These are phyloP conservation scores for Phocides pigmalion DNA, from an alignment of 1,140 invertebrate species.

Conservation along the genomic window DNA sequence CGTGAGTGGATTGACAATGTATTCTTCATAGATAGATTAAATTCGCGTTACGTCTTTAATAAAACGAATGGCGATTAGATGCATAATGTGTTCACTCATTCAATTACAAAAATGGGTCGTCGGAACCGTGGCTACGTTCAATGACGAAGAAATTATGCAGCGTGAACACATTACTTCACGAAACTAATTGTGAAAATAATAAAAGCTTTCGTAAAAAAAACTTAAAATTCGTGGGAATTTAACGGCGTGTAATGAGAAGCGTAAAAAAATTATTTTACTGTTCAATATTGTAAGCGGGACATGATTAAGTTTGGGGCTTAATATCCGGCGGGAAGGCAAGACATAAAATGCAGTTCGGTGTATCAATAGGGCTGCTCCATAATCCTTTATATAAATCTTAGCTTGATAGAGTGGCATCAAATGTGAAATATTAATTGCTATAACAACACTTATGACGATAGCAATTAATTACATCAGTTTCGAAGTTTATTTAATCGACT, in stretches of 20 bases:
- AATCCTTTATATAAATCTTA: not conserved
- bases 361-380: slow-evolving; percentile 58
- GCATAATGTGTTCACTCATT: slow-evolving; percentile 56
- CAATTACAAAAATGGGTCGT: slow-evolving; percentile 60
- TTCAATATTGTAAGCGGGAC: slow-evolving; percentile 74
- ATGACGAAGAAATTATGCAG: slow-evolving; percentile 73
- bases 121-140: slow-evolving; percentile 42
- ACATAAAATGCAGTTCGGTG: slow-evolving; percentile 73
- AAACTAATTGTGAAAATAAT: slow-evolving; percentile 76
- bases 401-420: no score
- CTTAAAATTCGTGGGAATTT: slow-evolving; percentile 74
- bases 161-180: slow-evolving; percentile 77
- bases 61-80: slow-evolving; percentile 38
- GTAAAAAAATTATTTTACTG: slow-evolving; percentile 63
- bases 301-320: slow-evolving; percentile 78
- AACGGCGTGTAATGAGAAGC: slow-evolving; percentile 71
- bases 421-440: no score
- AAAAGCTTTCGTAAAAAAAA: slow-evolving; percentile 62
- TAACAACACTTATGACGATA: no score
- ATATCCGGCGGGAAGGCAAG: slow-evolving; percentile 76
- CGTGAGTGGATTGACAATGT: slow-evolving; percentile 45
- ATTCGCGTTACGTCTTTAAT: slow-evolving; percentile 56
- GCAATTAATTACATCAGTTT: no score
- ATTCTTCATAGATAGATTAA: slow-evolving; percentile 58
- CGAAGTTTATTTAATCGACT: no score